Base-by-base conservation (phyloP, 2,888 invertebrate genomes). In the Pristionchus maxplancki region DNA sequence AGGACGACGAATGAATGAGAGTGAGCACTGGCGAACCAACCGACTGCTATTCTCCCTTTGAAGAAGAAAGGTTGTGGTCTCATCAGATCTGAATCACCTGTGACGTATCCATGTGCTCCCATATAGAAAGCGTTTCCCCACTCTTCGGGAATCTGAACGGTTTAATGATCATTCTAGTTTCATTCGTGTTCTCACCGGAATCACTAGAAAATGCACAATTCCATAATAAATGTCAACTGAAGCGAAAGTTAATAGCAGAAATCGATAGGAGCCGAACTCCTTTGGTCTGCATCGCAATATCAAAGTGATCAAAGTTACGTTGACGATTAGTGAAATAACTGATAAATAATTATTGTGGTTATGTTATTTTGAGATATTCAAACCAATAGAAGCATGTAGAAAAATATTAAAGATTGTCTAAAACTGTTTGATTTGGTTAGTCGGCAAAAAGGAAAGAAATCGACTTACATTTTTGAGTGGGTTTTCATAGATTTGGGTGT, bases 111-210 rank as follows among this genome's bases (percentile, higher is more conserved):
- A 17, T 85, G 85, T 15, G 85, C 85, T 15, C 85, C 85, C 85
- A 85, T 85, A n/a, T 85, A 85, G 64, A 85, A 85, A 11, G 85
- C 85, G 34, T 85, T 85, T 15, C n/a, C 85, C 62, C 64, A 85
- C 17, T 24, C 62, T 44, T 85, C 85, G 11, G 85, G 85, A 28
- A 85, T 85, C 62, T 85, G 28, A 6, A 84, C 1, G 13, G 28
- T 1, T 9, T 11, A 1, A 34, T 40, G 0, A 34, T 50, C 11
- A 31, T 17, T 34, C 1, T 11, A 17, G 4, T n/a, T n/a, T n/a
- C n/a, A n/a, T n/a, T n/a, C n/a, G n/a, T n/a, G n/a, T 20, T 62
- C 85, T 64, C 1, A 85, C 85, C 1, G 85, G 85, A 40, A 85
- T 85, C 5, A 85, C 85, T 1, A 85, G 62, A n/a, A 85, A 85